These are phyloP conservation scores for Heterotis niloticus DNA, from an alignment of 2,113 vertebrate genomes.

Conservation along the genomic window DNA sequence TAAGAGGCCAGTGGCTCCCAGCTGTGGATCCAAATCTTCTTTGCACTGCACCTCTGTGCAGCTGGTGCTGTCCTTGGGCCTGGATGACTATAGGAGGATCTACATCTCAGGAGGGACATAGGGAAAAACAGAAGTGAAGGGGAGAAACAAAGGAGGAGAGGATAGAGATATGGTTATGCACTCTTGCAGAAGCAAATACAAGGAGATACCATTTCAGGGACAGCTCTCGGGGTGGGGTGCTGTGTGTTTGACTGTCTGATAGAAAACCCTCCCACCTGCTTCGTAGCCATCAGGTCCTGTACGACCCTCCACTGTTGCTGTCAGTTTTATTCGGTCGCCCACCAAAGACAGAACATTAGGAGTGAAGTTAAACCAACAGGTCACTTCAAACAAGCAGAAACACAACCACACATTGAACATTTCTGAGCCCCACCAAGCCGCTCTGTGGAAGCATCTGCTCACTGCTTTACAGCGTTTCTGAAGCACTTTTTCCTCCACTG, in stretches of 20 bases:
- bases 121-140: no score
- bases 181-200: background rate
- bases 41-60: no score
- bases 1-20: no score
- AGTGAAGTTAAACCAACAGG: background rate
- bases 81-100: background rate
- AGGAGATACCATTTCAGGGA: background rate
- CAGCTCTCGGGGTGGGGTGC: background rate
- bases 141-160: background rate
- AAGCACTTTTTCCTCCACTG: conserved; percentile 15
- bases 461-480: background rate
- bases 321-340: no score
- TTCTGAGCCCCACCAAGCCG: background rate
- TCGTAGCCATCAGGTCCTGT: background rate
- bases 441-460: background rate
- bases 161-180: background rate
- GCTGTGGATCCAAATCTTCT: no score
- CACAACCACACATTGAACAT: background rate
- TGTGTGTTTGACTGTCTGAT: background rate
- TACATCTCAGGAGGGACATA: no score
- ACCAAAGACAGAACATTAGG: background rate
- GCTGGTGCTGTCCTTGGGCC: background rate
- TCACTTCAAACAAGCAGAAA: background rate
- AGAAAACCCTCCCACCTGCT: background rate
- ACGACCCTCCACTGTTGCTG: background rate